Base-by-base conservation (phyloP, 23 tunicate species). In the Pegea sp. region DNA sequence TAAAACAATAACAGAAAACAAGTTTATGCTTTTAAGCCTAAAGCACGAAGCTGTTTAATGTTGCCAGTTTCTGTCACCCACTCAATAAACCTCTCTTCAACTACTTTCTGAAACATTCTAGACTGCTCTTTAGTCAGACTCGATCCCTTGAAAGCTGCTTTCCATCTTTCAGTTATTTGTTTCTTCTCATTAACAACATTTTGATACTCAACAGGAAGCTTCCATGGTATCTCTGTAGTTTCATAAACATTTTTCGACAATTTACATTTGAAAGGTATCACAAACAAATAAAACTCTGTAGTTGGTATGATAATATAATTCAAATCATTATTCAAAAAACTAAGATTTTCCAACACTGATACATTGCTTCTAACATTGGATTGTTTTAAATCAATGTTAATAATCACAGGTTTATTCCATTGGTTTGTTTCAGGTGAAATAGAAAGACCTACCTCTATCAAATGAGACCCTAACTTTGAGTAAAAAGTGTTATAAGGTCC, bases 401-500 rank as follows among this genome's bases (percentile, higher is more conserved):
- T 27, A 42, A 77, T 63, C 26, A 74, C 48, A 23, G 95, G 76
- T 29, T 67, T 73, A 33, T 84, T 73, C 95, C 95, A 84, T 53
- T 74, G 63, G 44, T 84, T 73, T 2, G 68, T 84, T 51, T 84
- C 65, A n/a, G 84, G 84, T 11, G 95, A 84, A 3, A 74, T 62
- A 1, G 73, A 44, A 8, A 73, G 56, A 20, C 95, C 95, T 28
- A 74, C 58, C 34, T 44, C 55, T 18, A 77, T 70, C 26, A 84
- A 56, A 53, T 84, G 95, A 2, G 29, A 31, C 54, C 69, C 95
- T 18, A 84, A 64, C 7, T 68, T 50, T 31, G 64, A 57, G 60
- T 84, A 84, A 44, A 64, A 73, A 0, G 95, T 84, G 38, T 84
- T 79, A 63, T 74, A 84, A 23, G 95, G 95, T 3, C 69, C 95